phyloP scores from a whole-genome alignment of 2,113 vertebrate species.

The Osmerus mordax region DNA sequence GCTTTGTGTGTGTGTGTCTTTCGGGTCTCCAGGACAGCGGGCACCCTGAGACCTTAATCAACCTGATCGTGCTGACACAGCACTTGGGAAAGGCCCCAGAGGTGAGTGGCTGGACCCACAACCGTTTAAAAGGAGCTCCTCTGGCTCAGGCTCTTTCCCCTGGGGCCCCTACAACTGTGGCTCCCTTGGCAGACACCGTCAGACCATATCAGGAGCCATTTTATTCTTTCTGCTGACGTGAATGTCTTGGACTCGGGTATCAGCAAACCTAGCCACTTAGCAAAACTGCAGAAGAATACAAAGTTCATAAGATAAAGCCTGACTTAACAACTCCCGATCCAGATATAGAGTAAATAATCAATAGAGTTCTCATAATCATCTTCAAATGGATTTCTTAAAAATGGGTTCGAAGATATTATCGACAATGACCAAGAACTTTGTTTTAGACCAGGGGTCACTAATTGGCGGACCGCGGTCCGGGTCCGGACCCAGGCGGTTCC shows the following conservation, averaged over 20 bases:
- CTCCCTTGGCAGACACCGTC: no score
- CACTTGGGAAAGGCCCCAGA: slow-evolving; percentile 91
- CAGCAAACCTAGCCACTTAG: no score
- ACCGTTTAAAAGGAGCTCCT: slow-evolving; percentile 1
- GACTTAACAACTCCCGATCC: slow-evolving; percentile 22
- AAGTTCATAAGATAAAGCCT: slow-evolving; percentile 58
- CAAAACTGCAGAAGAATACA: slow-evolving; percentile 17
- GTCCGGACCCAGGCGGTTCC: no score
- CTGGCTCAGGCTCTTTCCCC: slow-evolving; percentile 1
- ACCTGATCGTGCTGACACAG: slow-evolving; percentile 89
- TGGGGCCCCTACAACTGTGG: neutral
- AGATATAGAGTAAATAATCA: slow-evolving; percentile 28
- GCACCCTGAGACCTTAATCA: slow-evolving; percentile 93
- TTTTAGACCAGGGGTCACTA: no score
- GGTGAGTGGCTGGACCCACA: slow-evolving; percentile 72
- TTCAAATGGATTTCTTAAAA: slow-evolving; percentile 15
- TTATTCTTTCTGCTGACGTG: no score
- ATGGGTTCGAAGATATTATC: neutral
- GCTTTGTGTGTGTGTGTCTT: no score
- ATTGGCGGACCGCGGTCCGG: no score
- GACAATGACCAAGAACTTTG: no score
- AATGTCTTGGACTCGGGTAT: no score
- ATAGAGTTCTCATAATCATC: slow-evolving; percentile 26
- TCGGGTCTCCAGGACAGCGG: slow-evolving; percentile 81
- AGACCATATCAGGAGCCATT: no score